phyloP scores from a whole-genome alignment of 2,888 invertebrate species.

The Drosophila algonquin region DNA sequence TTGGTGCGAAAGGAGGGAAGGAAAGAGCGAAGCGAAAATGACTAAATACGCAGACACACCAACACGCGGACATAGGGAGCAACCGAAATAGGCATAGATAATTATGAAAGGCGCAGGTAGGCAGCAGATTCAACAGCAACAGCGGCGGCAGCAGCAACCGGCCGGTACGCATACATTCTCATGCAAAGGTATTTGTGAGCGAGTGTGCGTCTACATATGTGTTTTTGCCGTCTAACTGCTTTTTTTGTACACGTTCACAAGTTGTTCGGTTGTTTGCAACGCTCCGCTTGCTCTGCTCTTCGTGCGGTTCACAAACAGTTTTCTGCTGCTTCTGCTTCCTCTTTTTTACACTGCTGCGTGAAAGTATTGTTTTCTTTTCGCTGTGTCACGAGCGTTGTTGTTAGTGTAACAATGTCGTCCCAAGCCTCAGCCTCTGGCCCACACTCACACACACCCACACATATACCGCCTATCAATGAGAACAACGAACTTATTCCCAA shows the following conservation, averaged over 20 bases:
- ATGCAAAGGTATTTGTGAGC: constrained; percentile 25
- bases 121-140: constrained; percentile 20
- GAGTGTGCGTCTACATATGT: constrained; percentile 12
- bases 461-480: constrained; percentile 57
- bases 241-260: constrained; percentile 76
- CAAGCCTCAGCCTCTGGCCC: constrained; percentile 61
- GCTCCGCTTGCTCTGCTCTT: constrained; percentile 55
- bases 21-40: constrained; percentile 14
- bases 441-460: constrained; percentile 32
- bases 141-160: constrained; percentile 59
- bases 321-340: constrained; percentile 23
- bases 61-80: constrained; percentile 14
- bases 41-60: constrained; percentile 26
- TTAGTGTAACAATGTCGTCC: constrained; percentile 56
- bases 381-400: constrained; percentile 59
- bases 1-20: constrained; percentile 30
- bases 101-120: constrained; percentile 75
- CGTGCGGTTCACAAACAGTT: constrained; percentile 44
- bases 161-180: constrained; percentile 63
- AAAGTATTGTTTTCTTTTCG: constrained; percentile 70
- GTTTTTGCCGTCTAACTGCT: constrained; percentile 68
- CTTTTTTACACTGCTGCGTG: constrained; percentile 50
- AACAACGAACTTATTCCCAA: constrained; percentile 75
- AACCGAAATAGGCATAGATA: constrained; percentile 66
- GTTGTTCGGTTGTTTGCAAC: constrained; percentile 60